Percentiles rank a stretch among this genome's conserved stretches.
These are phyloP conservation scores for Mesocricetus auratus DNA, from an alignment of 2,113 vertebrate species.

Conservation along the genomic window DNA sequence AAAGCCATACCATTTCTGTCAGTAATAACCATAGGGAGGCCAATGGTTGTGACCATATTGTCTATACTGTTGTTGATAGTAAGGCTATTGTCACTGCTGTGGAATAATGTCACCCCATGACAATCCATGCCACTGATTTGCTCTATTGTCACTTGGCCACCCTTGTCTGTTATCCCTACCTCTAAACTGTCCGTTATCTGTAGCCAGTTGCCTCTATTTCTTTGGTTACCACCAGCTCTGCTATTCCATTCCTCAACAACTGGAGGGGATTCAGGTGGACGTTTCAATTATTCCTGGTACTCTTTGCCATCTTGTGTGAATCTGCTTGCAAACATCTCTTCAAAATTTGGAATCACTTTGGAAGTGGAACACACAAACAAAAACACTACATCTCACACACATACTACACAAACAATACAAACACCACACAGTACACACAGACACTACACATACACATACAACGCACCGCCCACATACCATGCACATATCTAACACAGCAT, in stretches of 20 bases:
- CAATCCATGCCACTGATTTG: slow-evolving; percentile 86
- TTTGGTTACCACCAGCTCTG: slow-evolving; percentile 89
- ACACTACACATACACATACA: too few species aligned
- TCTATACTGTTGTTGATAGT: slow-evolving; percentile 82
- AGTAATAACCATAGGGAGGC: slow-evolving; percentile 90
- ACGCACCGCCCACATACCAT: too few species aligned
- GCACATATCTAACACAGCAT: too few species aligned
- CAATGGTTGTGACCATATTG: slow-evolving; percentile 88
- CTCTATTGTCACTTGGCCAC: slow-evolving; percentile 87
- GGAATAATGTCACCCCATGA: slow-evolving; percentile 89
- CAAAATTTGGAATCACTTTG: slow-evolving; percentile 88
- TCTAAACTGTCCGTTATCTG: slow-evolving; percentile 1
- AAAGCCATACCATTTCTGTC: not conserved
- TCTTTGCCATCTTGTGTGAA: slow-evolving; percentile 91
- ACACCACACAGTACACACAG: not conserved
- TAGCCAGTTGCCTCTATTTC: slow-evolving; percentile 87
- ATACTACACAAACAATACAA: not conserved
- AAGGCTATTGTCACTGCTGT: slow-evolving; percentile 85
- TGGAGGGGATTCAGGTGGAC: slow-evolving; percentile 90
- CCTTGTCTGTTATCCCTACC: slow-evolving; percentile 85
- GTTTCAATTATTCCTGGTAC: slow-evolving; percentile 92
- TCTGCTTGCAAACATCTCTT: slow-evolving; percentile 91
- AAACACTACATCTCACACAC: not conserved
- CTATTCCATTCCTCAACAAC: slow-evolving; percentile 93
- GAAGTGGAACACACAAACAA: too few species aligned